A percentile compares a stretch with the other conserved stretches of the same genome.
These are phyloP conservation scores for Entomobrya proxima DNA, from an alignment of 2,888 invertebrate genomes.

Conservation along the genomic window DNA sequence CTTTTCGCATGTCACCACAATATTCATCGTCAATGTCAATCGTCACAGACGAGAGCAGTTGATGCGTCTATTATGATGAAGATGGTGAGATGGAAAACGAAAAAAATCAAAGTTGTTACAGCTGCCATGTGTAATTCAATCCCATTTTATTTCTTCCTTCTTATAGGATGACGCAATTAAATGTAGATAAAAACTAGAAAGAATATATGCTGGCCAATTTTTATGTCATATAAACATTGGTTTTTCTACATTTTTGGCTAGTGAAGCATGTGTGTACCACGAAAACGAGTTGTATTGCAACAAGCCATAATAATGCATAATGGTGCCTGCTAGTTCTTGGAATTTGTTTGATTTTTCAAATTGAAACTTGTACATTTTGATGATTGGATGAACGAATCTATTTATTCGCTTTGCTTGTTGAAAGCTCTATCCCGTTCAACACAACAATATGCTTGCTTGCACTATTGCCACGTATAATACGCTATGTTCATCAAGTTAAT, in stretches of 20 bases:
- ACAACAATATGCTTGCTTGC: neutral
- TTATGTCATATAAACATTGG: no score
- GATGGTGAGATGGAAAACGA: neutral
- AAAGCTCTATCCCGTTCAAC: neutral
- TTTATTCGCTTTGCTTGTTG: neutral
- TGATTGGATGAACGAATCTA: slow-evolving; percentile 44
- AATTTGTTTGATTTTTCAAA: slow-evolving; percentile 47
- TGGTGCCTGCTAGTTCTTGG: slow-evolving; percentile 7
- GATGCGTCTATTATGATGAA: neutral
- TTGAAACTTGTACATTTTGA: slow-evolving; percentile 39
- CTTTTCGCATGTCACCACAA: slow-evolving; percentile 29
- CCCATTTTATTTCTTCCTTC: slow-evolving; percentile 37
- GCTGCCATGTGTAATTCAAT: slow-evolving; percentile 33
- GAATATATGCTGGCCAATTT: no score
- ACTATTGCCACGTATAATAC: neutral
- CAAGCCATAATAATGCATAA: slow-evolving; percentile 32
- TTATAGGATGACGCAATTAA: neutral
- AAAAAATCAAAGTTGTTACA: neutral
- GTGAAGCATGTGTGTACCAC: neutral
- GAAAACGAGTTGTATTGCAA: neutral
- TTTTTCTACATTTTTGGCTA: no score
- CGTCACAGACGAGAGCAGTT: neutral
- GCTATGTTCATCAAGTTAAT: slow-evolving; percentile 55
- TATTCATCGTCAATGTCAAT: slow-evolving; percentile 43
- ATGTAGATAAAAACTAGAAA: no score